Evolutionary conservation across 2,113 vertebrate genomes (phyloP), one percentile per base, ranked within the genome.

Genomic region (Lucifuga dentata): DNA sequence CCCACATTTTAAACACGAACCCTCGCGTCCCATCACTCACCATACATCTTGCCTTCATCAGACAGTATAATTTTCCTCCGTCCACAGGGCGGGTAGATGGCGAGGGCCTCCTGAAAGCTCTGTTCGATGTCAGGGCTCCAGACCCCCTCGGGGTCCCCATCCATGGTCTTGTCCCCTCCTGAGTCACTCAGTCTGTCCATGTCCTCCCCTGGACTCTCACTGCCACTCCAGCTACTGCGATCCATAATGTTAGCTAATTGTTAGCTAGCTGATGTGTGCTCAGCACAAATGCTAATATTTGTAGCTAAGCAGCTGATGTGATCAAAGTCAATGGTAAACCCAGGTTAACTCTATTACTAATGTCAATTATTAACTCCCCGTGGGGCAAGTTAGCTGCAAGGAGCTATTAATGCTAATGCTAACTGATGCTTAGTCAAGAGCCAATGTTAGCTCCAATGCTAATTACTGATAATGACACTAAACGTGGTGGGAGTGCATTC

Each of bases 61-160:
- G 97, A 99, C 87, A 99, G 93, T 83, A 99, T 99, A 87, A 99
- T 99, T 92, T 99, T 99, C 90, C 97, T 94, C 84, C 97, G 92
- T 59, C 97, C 97, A 81, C 97, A 98, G 0, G 97, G 97, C 9
- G 97, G 97, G 84, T 99, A 99, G 89, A 99, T 99, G 85, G 97
- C 97, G 86, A 99, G 91, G 51, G 97, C 97, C 90, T 99, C 97
- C 92, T 99, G 97, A 82, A 99, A 99, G 92, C 97, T 98, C 93
- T 99, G 96, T 83, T 99, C 97, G 45, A 99, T 99, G 90, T 99
- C 97, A 6, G 97, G 97, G 73, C 97, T 99, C 97, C 97, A 99
- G 79, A 99, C 97, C 20, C 97, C 97, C 89, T 99, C 97, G 0
- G 97, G 97, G 19, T 99, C 97, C 11, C 96, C 96, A 78, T 99